Percentiles rank a stretch among this genome's conserved stretches.
Evolutionary conservation across 2,888 invertebrate species (phyloP).

Genomic region (Mycalesis mineus): DNA sequence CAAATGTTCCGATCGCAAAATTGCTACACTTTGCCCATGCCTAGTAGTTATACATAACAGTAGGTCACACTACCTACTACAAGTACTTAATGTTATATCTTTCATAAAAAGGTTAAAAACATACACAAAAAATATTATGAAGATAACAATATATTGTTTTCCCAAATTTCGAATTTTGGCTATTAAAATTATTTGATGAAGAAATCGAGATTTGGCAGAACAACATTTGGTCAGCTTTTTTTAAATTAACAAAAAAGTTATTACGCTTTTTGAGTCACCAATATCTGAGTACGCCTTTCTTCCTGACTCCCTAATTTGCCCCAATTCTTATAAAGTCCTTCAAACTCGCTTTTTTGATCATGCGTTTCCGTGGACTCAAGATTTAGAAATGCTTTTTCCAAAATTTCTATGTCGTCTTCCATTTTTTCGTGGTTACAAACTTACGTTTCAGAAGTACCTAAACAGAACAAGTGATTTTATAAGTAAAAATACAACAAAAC

Average conservation of each 20-base stretch:
- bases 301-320: conserved; percentile 65
- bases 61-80: too few relatives aligned
- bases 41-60: too few relatives aligned
- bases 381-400: conserved; percentile 39
- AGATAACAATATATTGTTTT: too few relatives aligned
- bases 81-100: too few relatives aligned
- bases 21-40: too few relatives aligned
- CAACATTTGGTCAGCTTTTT: too few relatives aligned
- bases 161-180: too few relatives aligned
- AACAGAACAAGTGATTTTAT: background rate
- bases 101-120: too few relatives aligned
- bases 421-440: conserved; percentile 34
- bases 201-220: too few relatives aligned
- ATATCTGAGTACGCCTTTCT: conserved; percentile 71
- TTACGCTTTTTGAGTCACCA: conserved; percentile 80
- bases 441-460: background rate
- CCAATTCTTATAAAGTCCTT: conserved; percentile 61
- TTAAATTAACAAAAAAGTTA: background rate
- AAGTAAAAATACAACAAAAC: background rate
- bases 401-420: conserved; percentile 56
- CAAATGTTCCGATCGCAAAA: too few relatives aligned
- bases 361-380: conserved; percentile 31
- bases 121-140: too few relatives aligned
- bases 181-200: too few relatives aligned
- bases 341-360: conserved; percentile 36